Evolutionary conservation across 2,888 invertebrate species (phyloP).

Genomic region (Baccha elongata): DNA sequence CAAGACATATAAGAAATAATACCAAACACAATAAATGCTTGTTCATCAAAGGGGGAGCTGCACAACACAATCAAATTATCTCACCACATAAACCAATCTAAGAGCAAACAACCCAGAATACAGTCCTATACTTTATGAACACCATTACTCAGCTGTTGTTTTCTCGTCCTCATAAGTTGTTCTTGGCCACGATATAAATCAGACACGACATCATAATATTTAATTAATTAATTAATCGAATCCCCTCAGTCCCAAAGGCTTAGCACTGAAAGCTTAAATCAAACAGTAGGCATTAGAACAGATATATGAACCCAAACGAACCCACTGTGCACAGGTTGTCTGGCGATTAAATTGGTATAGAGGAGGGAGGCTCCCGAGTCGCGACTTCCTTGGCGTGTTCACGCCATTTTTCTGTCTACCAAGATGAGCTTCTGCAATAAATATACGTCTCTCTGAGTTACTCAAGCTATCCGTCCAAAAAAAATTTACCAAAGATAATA

Average conservation of each 20-base stretch:
- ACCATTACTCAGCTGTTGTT: conserved; percentile 28
- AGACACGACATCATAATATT: conserved; percentile 71
- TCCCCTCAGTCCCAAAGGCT: conserved; percentile 23
- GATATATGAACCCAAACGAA: conserved; percentile 43
- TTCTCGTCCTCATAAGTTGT: conserved; percentile 45
- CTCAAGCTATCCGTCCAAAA: conserved; percentile 15
- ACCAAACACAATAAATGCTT: not conserved
- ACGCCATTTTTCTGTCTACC: conserved; percentile 9
- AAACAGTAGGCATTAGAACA: conserved; percentile 20
- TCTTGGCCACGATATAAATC: conserved; percentile 60
- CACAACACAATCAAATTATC: conserved; percentile 19
- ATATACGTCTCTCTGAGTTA: conserved; percentile 1
- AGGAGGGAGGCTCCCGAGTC: conserved; percentile 29
- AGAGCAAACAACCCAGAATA: conserved; percentile 3
- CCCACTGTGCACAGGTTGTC: conserved; percentile 18
- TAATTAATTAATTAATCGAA: conserved; percentile 70
- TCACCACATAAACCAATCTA: conserved; percentile 25
- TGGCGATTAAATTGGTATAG: conserved; percentile 25
- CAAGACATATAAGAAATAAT: not conserved
- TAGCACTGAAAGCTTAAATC: too few species aligned
- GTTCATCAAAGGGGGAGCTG: not conserved
- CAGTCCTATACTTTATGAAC: not conserved
- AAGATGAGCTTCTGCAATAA: conserved; percentile 29
- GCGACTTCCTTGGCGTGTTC: conserved; percentile 42
- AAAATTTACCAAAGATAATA: conserved; percentile 50